A percentile compares a stretch with the other conserved stretches of the same genome.
Evolutionary conservation across 92 coral and sea anemone genomes (phyloP).

Genomic region (Zoanthus sansibaricus): DNA sequence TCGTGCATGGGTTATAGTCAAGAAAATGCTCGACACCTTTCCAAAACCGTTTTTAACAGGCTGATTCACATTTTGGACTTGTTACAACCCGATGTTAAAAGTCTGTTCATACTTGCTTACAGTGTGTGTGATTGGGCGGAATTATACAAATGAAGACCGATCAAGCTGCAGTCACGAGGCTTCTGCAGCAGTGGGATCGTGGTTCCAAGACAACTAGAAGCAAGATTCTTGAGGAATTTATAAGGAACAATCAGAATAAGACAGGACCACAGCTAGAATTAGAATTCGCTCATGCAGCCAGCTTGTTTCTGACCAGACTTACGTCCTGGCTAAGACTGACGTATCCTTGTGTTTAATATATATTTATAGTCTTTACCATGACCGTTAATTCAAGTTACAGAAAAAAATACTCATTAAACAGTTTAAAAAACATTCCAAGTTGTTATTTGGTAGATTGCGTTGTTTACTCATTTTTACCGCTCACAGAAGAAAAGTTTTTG

Average conservation of each 20-base stretch:
- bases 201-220: conserved; percentile 89
- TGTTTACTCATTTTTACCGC: too few relatives aligned
- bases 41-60: neutral
- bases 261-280: conserved; percentile 96
- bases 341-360: conserved; percentile 62
- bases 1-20: too few relatives aligned
- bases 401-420: too few relatives aligned
- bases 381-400: too few relatives aligned
- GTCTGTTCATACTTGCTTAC: neutral
- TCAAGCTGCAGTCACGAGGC: conserved; percentile 86
- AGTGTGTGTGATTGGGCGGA: neutral
- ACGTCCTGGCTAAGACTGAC: conserved; percentile 97
- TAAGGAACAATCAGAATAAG: conserved; percentile 77
- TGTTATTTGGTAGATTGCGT: too few relatives aligned
- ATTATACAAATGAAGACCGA: conserved; percentile 72
- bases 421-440: too few relatives aligned
- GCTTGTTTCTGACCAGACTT: conserved; percentile 92
- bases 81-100: too few relatives aligned
- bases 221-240: conserved; percentile 90
- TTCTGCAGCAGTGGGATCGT: conserved; percentile 95
- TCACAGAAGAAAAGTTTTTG: too few relatives aligned
- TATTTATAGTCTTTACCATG: too few relatives aligned
- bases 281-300: conserved; percentile 98
- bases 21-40: too few relatives aligned
- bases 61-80: neutral